A percentile compares a stretch with the other conserved stretches of the same genome.
Conservation (phyloP, 2,797 vertebrate species). For the Coregonus sp. region DNA sequence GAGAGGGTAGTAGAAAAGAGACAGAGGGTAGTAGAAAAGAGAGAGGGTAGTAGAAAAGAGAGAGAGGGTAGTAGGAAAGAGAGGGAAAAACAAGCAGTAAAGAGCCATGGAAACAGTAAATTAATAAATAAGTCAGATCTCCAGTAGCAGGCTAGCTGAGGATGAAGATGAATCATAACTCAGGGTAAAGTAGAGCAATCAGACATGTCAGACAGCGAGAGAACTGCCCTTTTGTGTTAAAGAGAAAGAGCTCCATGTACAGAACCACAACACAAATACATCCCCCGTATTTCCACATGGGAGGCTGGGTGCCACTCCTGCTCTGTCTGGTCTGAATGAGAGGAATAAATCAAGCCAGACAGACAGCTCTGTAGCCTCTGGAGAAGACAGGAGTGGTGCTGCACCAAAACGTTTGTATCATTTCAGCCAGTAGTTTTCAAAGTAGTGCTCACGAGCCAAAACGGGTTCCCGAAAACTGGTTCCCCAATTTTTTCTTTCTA, state of each 20-base stretch:
- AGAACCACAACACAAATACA: constrained; percentile 49
- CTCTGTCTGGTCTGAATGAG: neutral
- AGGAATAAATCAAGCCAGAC: neutral
- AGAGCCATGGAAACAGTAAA: constrained; percentile 47
- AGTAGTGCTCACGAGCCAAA: too few species aligned
- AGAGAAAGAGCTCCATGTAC: constrained; percentile 57
- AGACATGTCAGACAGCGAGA: constrained; percentile 67
- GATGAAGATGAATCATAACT: constrained; percentile 71
- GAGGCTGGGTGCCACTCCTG: neutral
- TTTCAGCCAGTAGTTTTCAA: too few species aligned
- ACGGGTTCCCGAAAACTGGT: too few species aligned
- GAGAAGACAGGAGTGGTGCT: too few species aligned
- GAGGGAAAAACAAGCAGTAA: neutral
- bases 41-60: constrained; percentile 8
- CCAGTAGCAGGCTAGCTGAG: constrained; percentile 29
- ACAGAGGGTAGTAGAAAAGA: neutral
- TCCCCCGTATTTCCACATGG: constrained; percentile 25
- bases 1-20: too few species aligned
- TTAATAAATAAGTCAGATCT: constrained; percentile 58
- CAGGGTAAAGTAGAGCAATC: constrained; percentile 69
- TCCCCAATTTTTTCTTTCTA: too few species aligned
- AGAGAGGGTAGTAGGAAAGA: constrained; percentile 17
- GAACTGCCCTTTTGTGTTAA: constrained; percentile 65
- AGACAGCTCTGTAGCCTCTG: constrained; percentile 14
- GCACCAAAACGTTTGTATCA: too few species aligned